phyloP scores from a whole-genome alignment of 1,140 invertebrate species.

The Stegodyphus dumicola region DNA sequence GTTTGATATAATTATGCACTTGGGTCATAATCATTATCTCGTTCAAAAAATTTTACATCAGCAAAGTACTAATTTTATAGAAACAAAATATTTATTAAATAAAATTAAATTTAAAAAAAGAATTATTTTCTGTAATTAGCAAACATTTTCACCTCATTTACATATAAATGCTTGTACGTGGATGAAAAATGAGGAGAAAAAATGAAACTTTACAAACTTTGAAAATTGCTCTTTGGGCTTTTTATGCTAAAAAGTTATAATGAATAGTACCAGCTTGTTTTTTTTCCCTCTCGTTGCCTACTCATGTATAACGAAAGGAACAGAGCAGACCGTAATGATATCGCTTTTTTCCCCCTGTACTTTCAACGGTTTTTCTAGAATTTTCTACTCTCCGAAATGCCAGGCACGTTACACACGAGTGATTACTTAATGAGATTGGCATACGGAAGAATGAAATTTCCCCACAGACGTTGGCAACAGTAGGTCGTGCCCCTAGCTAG shows the following conservation, averaged over 20 bases:
- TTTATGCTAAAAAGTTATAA: constrained; percentile 52
- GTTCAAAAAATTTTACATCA: too few species aligned
- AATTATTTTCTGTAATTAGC: neutral
- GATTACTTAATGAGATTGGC: constrained; percentile 42
- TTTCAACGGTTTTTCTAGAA: neutral
- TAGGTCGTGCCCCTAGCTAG: constrained; percentile 10
- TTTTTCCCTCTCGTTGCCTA: too few species aligned
- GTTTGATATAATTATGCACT: too few species aligned
- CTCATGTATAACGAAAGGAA: too few species aligned
- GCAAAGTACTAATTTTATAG: too few species aligned
- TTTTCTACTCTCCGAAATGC: constrained; percentile 6
- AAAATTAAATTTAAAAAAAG: too few species aligned
- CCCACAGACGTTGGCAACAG: constrained; percentile 41
- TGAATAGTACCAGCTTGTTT: constrained; percentile 12
- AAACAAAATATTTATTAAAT: too few species aligned
- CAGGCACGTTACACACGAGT: constrained; percentile 38
- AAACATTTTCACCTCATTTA: too few species aligned
- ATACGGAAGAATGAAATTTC: constrained; percentile 38
- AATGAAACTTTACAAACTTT: neutral
- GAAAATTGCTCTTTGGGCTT: neutral
- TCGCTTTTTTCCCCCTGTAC: neutral
- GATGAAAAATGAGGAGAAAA: neutral
- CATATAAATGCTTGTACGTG: too few species aligned
- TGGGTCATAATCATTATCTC: too few species aligned
- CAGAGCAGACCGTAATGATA: neutral